Evolutionary conservation across 1,140 invertebrate species (phyloP).

Genomic region (Drosophila mayri): DNA sequence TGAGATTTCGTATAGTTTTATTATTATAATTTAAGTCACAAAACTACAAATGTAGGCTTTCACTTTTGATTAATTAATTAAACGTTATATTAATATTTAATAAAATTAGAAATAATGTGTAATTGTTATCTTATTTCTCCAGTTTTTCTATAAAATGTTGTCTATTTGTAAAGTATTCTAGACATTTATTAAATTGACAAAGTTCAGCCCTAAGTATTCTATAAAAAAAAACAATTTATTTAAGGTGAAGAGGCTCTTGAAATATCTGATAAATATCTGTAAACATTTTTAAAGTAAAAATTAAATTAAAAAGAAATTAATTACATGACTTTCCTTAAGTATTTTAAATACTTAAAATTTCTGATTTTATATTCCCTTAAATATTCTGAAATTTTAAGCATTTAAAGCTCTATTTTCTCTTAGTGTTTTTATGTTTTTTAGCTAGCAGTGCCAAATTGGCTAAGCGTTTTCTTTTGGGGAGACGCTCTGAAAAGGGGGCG

Average conservation of each 20-base stretch:
- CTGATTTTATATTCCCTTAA: not conserved
- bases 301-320: not conserved
- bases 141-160: not conserved
- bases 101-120: not conserved
- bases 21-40: not conserved
- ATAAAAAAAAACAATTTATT: not conserved
- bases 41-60: not conserved
- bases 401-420: conserved; percentile 19
- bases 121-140: not conserved
- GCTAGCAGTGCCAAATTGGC: conserved; percentile 62
- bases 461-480: conserved; percentile 22
- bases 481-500: conserved; percentile 11
- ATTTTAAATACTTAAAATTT: not conserved
- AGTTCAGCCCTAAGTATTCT: no score
- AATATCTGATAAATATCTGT: no score
- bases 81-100: not conserved
- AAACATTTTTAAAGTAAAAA: not conserved
- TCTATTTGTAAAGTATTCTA: not conserved
- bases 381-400: no score
- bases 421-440: not conserved
- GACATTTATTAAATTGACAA: not conserved
- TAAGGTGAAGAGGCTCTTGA: not conserved
- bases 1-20: no score
- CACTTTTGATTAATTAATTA: not conserved
- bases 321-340: no score